Conservation (phyloP, 2,888 invertebrate genomes). For the Drosophila nr. medialis region DNA sequence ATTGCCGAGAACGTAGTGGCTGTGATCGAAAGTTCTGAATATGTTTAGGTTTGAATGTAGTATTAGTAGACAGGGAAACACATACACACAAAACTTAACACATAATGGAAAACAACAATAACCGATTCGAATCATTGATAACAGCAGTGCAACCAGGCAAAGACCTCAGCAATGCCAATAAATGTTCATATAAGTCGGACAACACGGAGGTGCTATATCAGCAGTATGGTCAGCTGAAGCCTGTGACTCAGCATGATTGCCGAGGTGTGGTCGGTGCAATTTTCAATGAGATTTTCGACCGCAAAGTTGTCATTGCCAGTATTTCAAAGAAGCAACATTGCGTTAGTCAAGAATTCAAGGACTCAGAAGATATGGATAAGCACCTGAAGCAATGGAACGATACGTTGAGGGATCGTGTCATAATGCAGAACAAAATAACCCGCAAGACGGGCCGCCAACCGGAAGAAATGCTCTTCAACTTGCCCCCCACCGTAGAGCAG, state of each 20-base stretch:
- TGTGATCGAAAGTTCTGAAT: constrained; percentile 70
- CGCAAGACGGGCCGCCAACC: constrained; percentile 51
- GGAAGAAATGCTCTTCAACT: constrained; percentile 70
- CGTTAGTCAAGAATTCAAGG: constrained; percentile 7
- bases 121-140: constrained; percentile 16
- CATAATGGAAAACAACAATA: background rate
- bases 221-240: background rate
- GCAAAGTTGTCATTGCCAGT: background rate
- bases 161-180: constrained; percentile 15
- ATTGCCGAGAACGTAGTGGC: constrained; percentile 74
- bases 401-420: constrained; percentile 58
- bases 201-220: background rate
- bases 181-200: background rate
- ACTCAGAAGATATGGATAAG: constrained; percentile 61
- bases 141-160: background rate
- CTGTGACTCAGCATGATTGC: constrained; percentile 27
- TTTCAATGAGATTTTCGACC: constrained; percentile 40
- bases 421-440: constrained; percentile 56
- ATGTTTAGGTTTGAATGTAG: constrained; percentile 31
- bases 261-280: constrained; percentile 29
- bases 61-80: background rate
- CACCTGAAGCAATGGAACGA: constrained; percentile 76
- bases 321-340: constrained; percentile 31
- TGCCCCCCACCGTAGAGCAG: constrained; percentile 60
- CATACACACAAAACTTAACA: background rate